Evolutionary conservation across 2,797 vertebrate genomes (phyloP).

Genomic region (Hippoglossus hippoglossus): DNA sequence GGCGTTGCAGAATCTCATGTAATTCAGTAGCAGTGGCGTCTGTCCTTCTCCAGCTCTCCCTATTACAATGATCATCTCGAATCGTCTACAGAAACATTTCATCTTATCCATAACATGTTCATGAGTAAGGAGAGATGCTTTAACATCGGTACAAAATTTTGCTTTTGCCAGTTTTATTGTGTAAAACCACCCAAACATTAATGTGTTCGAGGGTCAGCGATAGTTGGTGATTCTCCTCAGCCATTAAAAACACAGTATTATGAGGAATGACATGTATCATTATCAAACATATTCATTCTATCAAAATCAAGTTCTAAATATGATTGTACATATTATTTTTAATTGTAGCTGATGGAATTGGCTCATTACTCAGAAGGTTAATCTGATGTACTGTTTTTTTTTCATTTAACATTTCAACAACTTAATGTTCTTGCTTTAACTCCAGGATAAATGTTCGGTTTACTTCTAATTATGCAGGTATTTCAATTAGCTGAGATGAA

Average conservation of each 20-base stretch:
- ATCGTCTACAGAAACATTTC: no score
- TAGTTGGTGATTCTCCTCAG: neutral
- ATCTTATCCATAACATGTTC: no score
- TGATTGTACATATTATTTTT: neutral
- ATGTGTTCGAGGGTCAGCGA: neutral
- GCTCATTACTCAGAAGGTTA: neutral
- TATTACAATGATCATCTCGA: neutral
- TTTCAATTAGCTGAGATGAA: neutral
- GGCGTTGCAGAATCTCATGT: neutral
- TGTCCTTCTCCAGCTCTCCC: no score
- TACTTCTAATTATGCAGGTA: conserved; percentile 9
- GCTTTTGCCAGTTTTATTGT: no score
- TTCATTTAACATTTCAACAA: neutral
- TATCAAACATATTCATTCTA: conserved; percentile 3
- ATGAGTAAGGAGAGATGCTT: no score
- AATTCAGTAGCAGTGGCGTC: neutral
- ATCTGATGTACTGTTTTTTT: conserved; percentile 16
- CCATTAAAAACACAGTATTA: neutral
- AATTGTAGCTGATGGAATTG: neutral
- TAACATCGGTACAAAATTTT: no score
- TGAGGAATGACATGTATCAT: neutral
- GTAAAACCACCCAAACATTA: no score
- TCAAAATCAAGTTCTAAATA: neutral
- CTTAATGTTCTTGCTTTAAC: conserved; percentile 2
- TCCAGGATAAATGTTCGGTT: neutral